Evolutionary conservation across 1,140 invertebrate species (phyloP), one percentile per base, ranked within the genome.

Genomic region (Pollicipes pollicipes): DNA sequence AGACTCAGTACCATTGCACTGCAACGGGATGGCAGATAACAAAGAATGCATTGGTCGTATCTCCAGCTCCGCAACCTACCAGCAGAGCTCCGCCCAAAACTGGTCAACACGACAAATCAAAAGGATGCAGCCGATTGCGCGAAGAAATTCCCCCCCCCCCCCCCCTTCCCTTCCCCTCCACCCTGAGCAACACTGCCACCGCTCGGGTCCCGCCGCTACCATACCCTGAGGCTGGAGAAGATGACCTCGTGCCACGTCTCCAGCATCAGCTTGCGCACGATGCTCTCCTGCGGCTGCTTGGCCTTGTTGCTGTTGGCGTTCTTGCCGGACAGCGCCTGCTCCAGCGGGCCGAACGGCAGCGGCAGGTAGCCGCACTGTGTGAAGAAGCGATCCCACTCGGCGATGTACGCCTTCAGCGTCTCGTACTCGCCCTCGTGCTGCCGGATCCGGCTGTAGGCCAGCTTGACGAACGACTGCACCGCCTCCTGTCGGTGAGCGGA

Each of bases 221-320:
- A 3, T 10, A 66, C 87, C 80, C 97, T 94, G 73, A 98, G 97
- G 79, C 96, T 90, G 77, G 86, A 86, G 82, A 99, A 99, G 77
- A 99, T 98, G 79, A 90, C 94, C 78, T 92, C 88, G 83, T 97
- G 97, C 96, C 96, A 98, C 75, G 89, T 95, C 79, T 97, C 95
- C 73, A 98, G 82, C 96, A 98, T 98, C 68, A 98, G 80, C 86
- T 83, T 83, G 73, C 82, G 77, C 69, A 84, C 83, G 66, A 82
- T 79, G 74, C 80, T 82, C 69, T 82, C 82, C 70, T 83, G 82
- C 70, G 75, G 78, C 66, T 79, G 64, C 28, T 58, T 58, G 10
- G 45, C 13, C 21, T 58, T 58, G 45, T 58, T 66, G 64, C 28
- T 66, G 64, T 66, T 74, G 68, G 72, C 71, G n/a, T 73, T 74